phyloP scores from a whole-genome alignment of 2,113 vertebrate species.

The Entosphenus tridentatus region DNA sequence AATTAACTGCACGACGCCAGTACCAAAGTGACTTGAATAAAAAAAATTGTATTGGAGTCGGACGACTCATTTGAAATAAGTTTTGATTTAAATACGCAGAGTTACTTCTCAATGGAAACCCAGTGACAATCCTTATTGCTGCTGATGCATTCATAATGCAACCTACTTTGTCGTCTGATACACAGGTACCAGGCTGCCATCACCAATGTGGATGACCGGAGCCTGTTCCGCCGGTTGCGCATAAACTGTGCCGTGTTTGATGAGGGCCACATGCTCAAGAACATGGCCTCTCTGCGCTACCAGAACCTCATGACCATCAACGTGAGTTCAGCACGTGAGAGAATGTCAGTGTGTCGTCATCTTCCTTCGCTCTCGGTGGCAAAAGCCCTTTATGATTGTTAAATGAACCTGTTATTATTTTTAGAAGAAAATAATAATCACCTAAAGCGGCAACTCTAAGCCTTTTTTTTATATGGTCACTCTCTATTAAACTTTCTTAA shows the following conservation, averaged over 20 bases:
- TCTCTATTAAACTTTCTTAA: too few relatives aligned
- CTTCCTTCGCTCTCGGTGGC: too few relatives aligned
- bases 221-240: constrained; percentile 50
- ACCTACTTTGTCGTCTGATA: neutral
- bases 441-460: too few relatives aligned
- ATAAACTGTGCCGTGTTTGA: constrained; percentile 75
- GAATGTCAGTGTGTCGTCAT: too few relatives aligned
- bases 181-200: constrained; percentile 62
- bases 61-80: neutral
- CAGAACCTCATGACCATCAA: constrained; percentile 85
- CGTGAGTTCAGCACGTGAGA: constrained; percentile 22
- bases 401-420: too few relatives aligned
- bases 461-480: too few relatives aligned
- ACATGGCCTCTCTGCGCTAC: constrained; percentile 76
- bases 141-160: neutral
- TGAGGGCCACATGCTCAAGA: constrained; percentile 96
- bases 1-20: neutral
- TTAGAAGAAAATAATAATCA: too few relatives aligned
- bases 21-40: neutral
- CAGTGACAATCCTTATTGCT: neutral
- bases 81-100: too few relatives aligned
- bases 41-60: neutral
- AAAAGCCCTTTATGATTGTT: too few relatives aligned
- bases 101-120: too few relatives aligned
- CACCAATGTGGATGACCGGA: constrained; percentile 52